Evolutionary conservation across 2,888 invertebrate species (phyloP).

Genomic region (Lycocerus yunnanus): DNA sequence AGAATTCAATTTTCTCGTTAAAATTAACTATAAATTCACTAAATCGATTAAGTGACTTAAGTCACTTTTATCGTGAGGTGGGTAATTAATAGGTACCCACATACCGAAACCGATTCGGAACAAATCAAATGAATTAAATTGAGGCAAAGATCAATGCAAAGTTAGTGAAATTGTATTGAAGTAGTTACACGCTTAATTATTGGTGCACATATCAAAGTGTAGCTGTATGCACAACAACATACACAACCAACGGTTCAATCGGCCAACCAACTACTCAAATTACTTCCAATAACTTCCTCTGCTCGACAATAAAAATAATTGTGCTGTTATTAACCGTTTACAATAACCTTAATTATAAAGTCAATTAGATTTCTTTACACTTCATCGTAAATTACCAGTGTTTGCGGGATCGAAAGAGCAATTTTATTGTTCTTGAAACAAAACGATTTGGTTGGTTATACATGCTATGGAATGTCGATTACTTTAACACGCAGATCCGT

Average conservation of each 20-base stretch:
- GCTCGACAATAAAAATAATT: constrained; percentile 10
- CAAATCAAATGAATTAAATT: constrained; percentile 14
- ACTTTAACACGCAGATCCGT: neutral
- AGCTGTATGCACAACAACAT: neutral
- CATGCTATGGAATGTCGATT: neutral
- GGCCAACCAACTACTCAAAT: neutral
- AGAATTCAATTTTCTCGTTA: constrained; percentile 1
- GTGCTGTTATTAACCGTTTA: constrained; percentile 9
- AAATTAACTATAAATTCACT: neutral
- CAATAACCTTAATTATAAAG: constrained; percentile 18
- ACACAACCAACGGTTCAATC: neutral
- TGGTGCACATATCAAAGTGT: constrained; percentile 9
- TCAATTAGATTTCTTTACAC: constrained; percentile 17
- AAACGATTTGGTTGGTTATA: neutral
- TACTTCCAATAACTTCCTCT: neutral
- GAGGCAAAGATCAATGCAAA: constrained; percentile 7
- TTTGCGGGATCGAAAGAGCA: neutral
- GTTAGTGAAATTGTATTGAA: constrained; percentile 8
- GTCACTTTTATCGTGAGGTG: neutral
- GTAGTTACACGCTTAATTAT: constrained; percentile 16
- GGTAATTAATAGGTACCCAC: constrained; percentile 12
- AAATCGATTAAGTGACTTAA: neutral
- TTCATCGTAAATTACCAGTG: constrained; percentile 6
- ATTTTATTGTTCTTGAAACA: neutral
- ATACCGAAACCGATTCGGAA: constrained; percentile 11